Evolutionary conservation across 2,888 invertebrate genomes (phyloP).

Genomic region (Acronicta alni): DNA sequence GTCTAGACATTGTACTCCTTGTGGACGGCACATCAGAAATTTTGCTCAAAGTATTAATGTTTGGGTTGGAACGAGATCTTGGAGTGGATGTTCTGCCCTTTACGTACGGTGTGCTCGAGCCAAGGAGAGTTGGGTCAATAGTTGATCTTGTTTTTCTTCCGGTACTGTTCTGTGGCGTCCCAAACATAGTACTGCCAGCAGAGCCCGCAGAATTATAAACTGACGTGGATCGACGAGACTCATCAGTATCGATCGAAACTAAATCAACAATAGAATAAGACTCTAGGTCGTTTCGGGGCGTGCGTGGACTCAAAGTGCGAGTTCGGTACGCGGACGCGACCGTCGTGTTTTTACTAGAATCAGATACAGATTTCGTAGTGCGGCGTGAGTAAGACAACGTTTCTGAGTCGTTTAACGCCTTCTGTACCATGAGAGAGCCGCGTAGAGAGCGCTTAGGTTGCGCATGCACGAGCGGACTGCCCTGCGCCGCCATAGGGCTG

Average conservation of each 20-base stretch:
- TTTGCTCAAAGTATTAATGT: constrained; percentile 34
- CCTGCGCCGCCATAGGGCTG: constrained; percentile 30
- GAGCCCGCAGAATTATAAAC: constrained; percentile 72
- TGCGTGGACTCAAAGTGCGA: constrained; percentile 57
- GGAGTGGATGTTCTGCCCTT: constrained; percentile 34
- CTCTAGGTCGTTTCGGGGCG: constrained; percentile 61
- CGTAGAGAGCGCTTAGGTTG: constrained; percentile 54
- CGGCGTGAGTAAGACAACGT: constrained; percentile 14
- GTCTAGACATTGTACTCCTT: constrained; percentile 46
- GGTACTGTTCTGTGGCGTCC: constrained; percentile 60
- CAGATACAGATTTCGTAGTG: constrained; percentile 16
- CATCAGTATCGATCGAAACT: constrained; percentile 73
- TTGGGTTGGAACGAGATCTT: constrained; percentile 53
- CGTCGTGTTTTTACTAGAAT: constrained; percentile 49
- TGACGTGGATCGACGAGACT: constrained; percentile 63
- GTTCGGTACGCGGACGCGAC: constrained; percentile 58
- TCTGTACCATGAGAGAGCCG: constrained; percentile 64
- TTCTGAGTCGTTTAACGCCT: constrained; percentile 55
- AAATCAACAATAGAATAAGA: constrained; percentile 81
- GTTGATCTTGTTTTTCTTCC: constrained; percentile 65
- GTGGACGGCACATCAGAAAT: constrained; percentile 26
- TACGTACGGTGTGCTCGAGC: constrained; percentile 75
- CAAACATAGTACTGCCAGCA: constrained; percentile 57
- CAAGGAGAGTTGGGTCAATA: constrained; percentile 57
- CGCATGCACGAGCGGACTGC: constrained; percentile 37